Evolutionary conservation across 2,113 vertebrate species (phyloP), one percentile per base, ranked within the genome.

Genomic region (Cacatua alba): DNA sequence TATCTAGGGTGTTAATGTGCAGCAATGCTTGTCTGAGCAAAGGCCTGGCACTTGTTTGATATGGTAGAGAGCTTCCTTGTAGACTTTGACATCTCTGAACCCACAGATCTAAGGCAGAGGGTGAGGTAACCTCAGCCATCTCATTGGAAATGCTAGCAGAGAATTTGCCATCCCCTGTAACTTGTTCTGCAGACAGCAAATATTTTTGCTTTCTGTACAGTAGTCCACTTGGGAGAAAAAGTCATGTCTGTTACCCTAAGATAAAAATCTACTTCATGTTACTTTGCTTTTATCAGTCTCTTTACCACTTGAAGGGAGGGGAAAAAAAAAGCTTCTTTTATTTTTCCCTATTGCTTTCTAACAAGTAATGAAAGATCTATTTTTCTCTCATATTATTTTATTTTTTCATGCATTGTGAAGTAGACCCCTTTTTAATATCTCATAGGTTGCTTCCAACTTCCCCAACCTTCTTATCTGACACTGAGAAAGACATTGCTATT

Each of bases 321-420:
- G 6, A 78, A 65, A 41, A 31, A 31, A 37, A 29, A 25, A 1
- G 4, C 28, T 68, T 49, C 5, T n/a, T 90, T 88, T 67, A 70
- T 79, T 88, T 78, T 91, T n/a, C 26, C 44, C 26, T 48, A 9
- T 70, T 86, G 41, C 53, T 79, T 92, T 84, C n/a, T 79, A 91
- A 64, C 13, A 78, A 41, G 52, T 75, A 78, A 75, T 75, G 46
- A 83, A 91, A 78, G 43, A 86, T 44, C 43, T 68, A 33, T 74
- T 90, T 77, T 64, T 35, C 8, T 53, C 39, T 80, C 52, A 18
- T 14, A 53, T 19, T 28, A 75, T 70, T 88, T 94, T 70, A 44
- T 51, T 86, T 93, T 94, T 82, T n/a, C 44, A 90, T 82, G 63
- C 37, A 79, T 55, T 90, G 69, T 79, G 37, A 87, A 89, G 41